Base-by-base conservation (phyloP, 1,140 invertebrate species). In the Pogonomyrmex californicus region DNA sequence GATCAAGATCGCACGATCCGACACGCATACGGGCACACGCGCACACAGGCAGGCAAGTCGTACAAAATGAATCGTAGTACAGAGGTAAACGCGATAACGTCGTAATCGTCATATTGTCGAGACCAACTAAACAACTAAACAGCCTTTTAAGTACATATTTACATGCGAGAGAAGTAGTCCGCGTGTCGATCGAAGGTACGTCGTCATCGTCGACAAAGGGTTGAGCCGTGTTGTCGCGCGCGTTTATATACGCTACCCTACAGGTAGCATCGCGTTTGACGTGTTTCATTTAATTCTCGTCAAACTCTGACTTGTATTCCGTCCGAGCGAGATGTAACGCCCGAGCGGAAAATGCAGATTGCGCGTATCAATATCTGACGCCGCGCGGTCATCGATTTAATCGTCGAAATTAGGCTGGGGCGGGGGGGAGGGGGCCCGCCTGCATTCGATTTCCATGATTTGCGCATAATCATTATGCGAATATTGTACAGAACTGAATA, bases 101-200 rank as follows among this genome's bases (percentile, higher is more conserved):
- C 73, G 78, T 87, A 76, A 83, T 86, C 71, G 75, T 87, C 85
- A 70, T 93, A 93, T 93, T 93, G 91, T 93, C 93, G 73, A 93
- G 89, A 91, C 54, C 75, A 93, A 92, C 90, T 90, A 92, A 93
- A 92, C 81, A 92, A 92, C 86, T 93, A 92, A 93, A 92, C 85
- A 83, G 54, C 88, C 65, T 87, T 91, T 88, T 92, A 89, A 86
- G 91, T 93, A 93, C 92, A 92, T 93, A 93, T 93, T 91, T 93
- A 93, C 93, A 93, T 79, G 75, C 77, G 87, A 91, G 86, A 78
- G 89, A 86, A 85, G 88, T 87, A 77, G 41, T 76, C 23, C 51
- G 86, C 81, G 41, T 76, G 77, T 85, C 71, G 70, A 73, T 75
- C 71, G 66, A 47, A 30, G 30, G 41, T 68, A 23, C 23, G 62